Percentiles rank a stretch among this genome's conserved stretches.
Evolutionary conservation across 2,113 vertebrate species (phyloP).

Genomic region (Zapornia atra): DNA sequence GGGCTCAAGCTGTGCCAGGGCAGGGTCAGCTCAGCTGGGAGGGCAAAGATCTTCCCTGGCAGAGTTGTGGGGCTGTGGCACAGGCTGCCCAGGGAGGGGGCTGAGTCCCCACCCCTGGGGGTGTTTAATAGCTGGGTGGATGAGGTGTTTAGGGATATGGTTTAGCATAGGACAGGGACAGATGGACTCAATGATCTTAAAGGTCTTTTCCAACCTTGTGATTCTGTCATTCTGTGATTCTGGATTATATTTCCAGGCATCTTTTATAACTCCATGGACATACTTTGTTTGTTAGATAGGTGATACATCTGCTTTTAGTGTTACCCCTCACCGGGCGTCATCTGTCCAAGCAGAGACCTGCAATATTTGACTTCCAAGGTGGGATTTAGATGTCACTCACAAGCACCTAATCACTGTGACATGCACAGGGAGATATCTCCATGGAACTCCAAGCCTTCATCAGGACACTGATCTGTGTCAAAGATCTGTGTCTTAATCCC

Average conservation of each 20-base stretch:
- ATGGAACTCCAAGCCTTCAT: not conserved
- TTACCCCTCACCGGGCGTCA: not conserved
- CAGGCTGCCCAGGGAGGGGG: too few species aligned
- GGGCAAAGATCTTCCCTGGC: too few species aligned
- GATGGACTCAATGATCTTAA: too few species aligned
- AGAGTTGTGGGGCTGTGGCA: too few species aligned
- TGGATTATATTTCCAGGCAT: not conserved
- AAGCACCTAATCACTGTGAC: not conserved
- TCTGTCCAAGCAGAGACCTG: not conserved
- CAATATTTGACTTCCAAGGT: not conserved
- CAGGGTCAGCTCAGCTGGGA: too few species aligned
- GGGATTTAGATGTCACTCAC: not conserved
- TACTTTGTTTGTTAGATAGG: not conserved
- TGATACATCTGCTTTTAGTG: not conserved
- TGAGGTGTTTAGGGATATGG: too few species aligned
- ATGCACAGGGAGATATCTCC: not conserved
- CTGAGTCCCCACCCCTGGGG: too few species aligned
- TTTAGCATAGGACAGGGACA: too few species aligned
- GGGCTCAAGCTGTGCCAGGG: too few species aligned
- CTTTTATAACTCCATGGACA: not conserved
- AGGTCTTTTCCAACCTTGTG: too few species aligned
- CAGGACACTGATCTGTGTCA: not conserved
- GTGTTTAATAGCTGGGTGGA: too few species aligned
- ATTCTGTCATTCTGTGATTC: too few species aligned
- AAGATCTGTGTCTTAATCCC: not conserved